Conservation (phyloP, 2,113 vertebrate species). For the Anhinga anhinga region DNA sequence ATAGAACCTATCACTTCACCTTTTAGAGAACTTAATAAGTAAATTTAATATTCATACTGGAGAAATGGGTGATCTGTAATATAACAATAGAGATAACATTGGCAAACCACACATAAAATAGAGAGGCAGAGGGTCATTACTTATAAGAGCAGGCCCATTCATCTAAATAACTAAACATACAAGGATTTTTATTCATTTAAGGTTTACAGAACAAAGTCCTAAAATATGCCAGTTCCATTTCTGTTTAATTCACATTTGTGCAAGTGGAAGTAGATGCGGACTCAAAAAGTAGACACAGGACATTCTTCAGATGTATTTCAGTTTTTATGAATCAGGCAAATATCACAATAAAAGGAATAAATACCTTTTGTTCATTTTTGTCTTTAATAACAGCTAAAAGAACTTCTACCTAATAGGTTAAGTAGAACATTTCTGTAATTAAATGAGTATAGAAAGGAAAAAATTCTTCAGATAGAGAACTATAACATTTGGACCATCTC, state of each 20-base stretch:
- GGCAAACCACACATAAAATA: background rate
- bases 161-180: background rate
- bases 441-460: background rate
- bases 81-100: background rate
- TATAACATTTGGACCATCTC: background rate
- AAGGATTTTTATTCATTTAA: background rate
- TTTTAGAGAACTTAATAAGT: background rate
- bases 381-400: constrained; percentile 27
- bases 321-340: background rate
- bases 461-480: constrained; percentile 9
- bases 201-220: background rate
- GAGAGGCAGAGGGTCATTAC: background rate
- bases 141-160: background rate
- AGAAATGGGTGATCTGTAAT: background rate
- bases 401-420: background rate
- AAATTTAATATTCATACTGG: background rate
- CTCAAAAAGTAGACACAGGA: background rate
- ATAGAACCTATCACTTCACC: background rate
- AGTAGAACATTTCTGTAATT: background rate
- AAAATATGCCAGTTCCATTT: background rate
- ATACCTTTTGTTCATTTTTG: background rate
- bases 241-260: background rate
- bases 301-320: background rate
- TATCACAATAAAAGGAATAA: background rate
- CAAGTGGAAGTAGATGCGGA: background rate